Percentiles rank a stretch among this genome's conserved stretches.
Conservation (phyloP, 30 jellyfish, hydroid and myxozoan genomes). For the Clytia hemisphaerica region DNA sequence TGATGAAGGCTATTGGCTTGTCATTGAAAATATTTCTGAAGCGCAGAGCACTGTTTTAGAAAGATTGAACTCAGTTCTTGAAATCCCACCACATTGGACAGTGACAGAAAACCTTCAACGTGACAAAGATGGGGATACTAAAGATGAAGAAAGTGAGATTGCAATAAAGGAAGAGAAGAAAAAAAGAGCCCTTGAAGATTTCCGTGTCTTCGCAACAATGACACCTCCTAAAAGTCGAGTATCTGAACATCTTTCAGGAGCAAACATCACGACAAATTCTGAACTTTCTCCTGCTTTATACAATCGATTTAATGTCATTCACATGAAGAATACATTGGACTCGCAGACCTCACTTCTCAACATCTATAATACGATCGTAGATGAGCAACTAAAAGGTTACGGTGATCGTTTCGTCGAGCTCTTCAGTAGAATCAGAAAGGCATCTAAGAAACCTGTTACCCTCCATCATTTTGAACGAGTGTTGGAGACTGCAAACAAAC, state of each 20-base stretch:
- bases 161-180: not conserved
- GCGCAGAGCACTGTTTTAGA: conserved; percentile 11
- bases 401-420: not conserved
- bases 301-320: not conserved
- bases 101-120: conserved; percentile 12
- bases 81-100: conserved; percentile 12
- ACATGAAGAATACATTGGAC: not conserved
- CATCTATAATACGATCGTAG: not conserved
- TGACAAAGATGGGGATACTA: too few species aligned
- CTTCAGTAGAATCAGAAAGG: too few species aligned
- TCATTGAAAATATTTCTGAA: conserved; percentile 11
- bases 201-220: conserved; percentile 15
- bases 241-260: conserved; percentile 6
- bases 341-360: not conserved
- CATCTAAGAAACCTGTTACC: not conserved
- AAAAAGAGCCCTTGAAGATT: not conserved
- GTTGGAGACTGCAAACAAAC: not conserved
- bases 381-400: not conserved
- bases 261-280: not conserved
- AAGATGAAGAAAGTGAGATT: too few species aligned
- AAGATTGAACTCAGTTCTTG: not conserved
- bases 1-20: not conserved
- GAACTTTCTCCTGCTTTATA: conserved; percentile 4
- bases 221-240: not conserved
- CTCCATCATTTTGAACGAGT: conserved; percentile 3